Conservation (phyloP, 2,888 invertebrate genomes). For the Drosophila sordidula region DNA sequence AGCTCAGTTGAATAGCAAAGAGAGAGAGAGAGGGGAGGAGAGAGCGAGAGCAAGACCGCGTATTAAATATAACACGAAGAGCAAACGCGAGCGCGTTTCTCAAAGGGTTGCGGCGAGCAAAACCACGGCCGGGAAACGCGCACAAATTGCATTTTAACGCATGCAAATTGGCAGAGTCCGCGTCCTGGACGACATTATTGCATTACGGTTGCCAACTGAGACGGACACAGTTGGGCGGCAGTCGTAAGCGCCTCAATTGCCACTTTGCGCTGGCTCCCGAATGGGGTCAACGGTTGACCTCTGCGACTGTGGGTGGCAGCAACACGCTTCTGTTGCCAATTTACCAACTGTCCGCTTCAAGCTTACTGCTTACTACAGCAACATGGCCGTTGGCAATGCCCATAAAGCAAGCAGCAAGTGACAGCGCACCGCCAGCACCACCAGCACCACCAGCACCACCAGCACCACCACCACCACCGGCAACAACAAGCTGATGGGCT, state of each 20-base stretch:
- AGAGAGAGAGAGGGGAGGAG: background rate
- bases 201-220: slow-evolving; percentile 62
- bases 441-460: too few relatives aligned
- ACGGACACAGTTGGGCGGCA: slow-evolving; percentile 16
- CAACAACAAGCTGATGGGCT: slow-evolving; percentile 7
- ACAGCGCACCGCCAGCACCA: too few relatives aligned
- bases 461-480: background rate
- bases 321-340: slow-evolving; percentile 34
- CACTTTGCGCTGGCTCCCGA: slow-evolving; percentile 58
- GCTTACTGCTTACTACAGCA: slow-evolving; percentile 16
- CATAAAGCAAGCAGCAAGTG: background rate
- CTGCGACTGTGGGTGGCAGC: slow-evolving; percentile 16
- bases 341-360: slow-evolving; percentile 36
- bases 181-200: slow-evolving; percentile 66
- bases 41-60: background rate
- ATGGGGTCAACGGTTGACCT: slow-evolving; percentile 53
- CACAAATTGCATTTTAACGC: slow-evolving; percentile 82
- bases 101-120: slow-evolving; percentile 38
- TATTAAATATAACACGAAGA: slow-evolving; percentile 39
- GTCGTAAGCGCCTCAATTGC: slow-evolving; percentile 52
- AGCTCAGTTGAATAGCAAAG: background rate
- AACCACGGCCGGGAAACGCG: slow-evolving; percentile 68
- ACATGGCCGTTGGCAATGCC: background rate
- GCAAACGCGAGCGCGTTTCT: slow-evolving; percentile 31
- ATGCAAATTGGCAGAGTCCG: slow-evolving; percentile 74